Conservation (phyloP, 2,888 invertebrate species). For the Drosophila mercatorum region DNA sequence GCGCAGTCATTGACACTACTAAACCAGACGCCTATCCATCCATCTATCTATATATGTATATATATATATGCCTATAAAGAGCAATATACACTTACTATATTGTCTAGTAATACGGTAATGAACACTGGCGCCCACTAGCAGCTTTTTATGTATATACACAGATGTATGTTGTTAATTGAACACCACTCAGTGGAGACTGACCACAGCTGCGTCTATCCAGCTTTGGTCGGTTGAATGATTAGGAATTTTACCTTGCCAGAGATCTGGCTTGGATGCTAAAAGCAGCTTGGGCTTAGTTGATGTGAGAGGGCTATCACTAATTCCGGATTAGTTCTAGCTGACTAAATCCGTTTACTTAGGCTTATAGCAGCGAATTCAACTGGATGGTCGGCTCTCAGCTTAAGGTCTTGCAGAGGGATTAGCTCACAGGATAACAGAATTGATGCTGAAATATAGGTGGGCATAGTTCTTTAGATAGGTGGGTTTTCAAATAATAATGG, state of each 20-base stretch:
- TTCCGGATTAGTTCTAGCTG: constrained; percentile 2
- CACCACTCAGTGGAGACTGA: constrained; percentile 28
- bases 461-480: not conserved
- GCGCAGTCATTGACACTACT: constrained; percentile 65
- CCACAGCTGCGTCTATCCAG: constrained; percentile 17
- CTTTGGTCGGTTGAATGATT: not conserved
- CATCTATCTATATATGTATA: not conserved
- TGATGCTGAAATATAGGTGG: not conserved
- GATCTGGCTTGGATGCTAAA: not conserved
- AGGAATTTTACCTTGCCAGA: not conserved
- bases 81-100: not conserved
- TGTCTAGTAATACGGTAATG: constrained; percentile 31
- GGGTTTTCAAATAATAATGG: no score
- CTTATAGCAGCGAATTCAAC: not conserved
- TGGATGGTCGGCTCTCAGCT: not conserved
- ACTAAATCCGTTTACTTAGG: not conserved
- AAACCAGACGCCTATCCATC: constrained; percentile 18
- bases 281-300: no score
- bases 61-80: not conserved
- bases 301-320: not conserved
- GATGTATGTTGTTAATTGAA: constrained; percentile 5
- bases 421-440: not conserved
- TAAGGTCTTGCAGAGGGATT: not conserved
- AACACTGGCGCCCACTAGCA: constrained; percentile 48
- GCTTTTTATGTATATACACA: constrained; percentile 1